These are phyloP conservation scores for Ectemnius lituratus DNA, from an alignment of 2,888 invertebrate genomes.

Conservation along the genomic window DNA sequence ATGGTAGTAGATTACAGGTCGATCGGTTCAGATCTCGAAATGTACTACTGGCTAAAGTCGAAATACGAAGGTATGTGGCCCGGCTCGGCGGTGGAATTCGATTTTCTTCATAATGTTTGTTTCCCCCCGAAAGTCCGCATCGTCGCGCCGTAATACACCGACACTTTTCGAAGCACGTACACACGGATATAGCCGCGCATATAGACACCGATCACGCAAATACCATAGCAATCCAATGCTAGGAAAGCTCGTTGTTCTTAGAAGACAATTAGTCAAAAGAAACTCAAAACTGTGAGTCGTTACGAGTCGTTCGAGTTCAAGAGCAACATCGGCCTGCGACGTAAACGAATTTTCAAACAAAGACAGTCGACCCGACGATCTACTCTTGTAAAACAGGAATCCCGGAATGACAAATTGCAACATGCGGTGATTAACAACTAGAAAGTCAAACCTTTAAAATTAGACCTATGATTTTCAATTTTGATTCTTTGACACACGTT, in stretches of 20 bases:
- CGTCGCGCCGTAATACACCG: constrained; percentile 16
- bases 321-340: too few species aligned
- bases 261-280: constrained; percentile 4
- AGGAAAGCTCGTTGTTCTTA: constrained; percentile 13
- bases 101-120: constrained; percentile 40
- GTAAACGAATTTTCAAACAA: too few species aligned
- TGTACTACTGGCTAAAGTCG: neutral
- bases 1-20: too few species aligned
- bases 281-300: constrained; percentile 17
- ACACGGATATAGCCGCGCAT: too few species aligned
- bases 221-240: constrained; percentile 16
- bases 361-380: too few species aligned
- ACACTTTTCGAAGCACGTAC: constrained; percentile 36
- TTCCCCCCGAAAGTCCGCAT: constrained; percentile 19
- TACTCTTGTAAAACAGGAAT: too few species aligned
- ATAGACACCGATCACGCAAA: constrained; percentile 30
- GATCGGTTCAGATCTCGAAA: neutral
- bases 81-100: constrained; percentile 20
- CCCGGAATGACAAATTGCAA: too few species aligned
- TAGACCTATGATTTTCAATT: too few species aligned
- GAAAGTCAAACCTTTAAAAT: too few species aligned
- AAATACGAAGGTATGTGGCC: neutral
- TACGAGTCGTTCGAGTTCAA: neutral
- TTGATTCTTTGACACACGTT: too few species aligned
- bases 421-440: too few species aligned